Base-by-base conservation (phyloP, 1,140 invertebrate species). In the Drosophila guanche region DNA sequence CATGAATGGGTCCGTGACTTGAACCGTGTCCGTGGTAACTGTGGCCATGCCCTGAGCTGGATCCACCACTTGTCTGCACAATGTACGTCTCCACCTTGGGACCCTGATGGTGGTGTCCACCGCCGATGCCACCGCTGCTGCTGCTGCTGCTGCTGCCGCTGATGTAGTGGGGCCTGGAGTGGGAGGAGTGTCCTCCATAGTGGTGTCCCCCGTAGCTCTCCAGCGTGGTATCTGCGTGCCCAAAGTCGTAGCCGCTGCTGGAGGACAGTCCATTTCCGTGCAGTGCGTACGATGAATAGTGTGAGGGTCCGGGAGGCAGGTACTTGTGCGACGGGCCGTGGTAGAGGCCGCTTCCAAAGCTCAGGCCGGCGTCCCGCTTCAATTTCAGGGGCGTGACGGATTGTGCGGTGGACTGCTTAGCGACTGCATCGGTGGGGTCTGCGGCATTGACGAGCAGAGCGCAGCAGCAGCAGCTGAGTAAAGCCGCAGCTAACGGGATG, bases 241-340 rank as follows among this genome's bases (percentile, higher is more conserved):
- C 43, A 20, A 69, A 85, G n/a, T 88, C 78, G 29, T 83, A 77
- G 42, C 79, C 76, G 25, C 60, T 70, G 50, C 62, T 58, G 20
- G 72, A 37, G 27, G 20, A 45, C 42, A 79, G n/a, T 0, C 71
- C 69, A 43, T 76, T 76, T 33, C 72, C 76, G 37, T 71, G 67
- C 47, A 76, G 22, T 3, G 37, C 40, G 41, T 57, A 46, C n/a
- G 56, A 20, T 1, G 61, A 37, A 1, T 37, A 29, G 22, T 47
- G 45, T 8, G 58, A 12, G 8, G 33, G 33, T 12, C 48, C 47
- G 20, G 83, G 83, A 10, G 83, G 83, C 62, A 88, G 40, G 7
- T 88, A 88, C 41, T 88, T 88, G 63, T 88, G 84, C 7, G 83
- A 88, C 47, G 83, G 83, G 14, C 83, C 83, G 43, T 88, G 83